Conservation (phyloP, 2,888 invertebrate species). For the Tuta absoluta region DNA sequence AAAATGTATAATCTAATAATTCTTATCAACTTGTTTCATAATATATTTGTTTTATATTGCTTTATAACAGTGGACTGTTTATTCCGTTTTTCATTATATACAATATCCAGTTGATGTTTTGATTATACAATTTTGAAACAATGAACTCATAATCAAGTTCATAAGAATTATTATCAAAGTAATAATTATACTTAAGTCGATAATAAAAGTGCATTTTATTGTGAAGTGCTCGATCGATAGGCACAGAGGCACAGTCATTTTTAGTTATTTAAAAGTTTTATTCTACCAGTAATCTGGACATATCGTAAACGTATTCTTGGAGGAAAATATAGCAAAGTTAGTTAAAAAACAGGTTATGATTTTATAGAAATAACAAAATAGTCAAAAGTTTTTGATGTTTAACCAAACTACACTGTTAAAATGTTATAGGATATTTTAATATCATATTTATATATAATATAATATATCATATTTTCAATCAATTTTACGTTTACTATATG, state of each 20-base stretch:
- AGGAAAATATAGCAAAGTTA: neutral
- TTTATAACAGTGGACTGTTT: neutral
- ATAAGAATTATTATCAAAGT: constrained; percentile 28
- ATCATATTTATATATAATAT: no score
- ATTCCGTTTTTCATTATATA: neutral
- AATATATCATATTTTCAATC: neutral
- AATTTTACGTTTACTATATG: constrained; percentile 40
- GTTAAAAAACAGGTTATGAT: no score
- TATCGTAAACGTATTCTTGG: constrained; percentile 10
- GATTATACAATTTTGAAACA: neutral
- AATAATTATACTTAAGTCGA: neutral
- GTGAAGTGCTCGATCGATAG: constrained; percentile 71
- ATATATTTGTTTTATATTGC: neutral
- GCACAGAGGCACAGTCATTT: constrained; percentile 75
- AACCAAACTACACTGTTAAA: no score
- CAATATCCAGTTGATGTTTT: no score
- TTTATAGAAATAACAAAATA: no score
- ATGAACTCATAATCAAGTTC: neutral
- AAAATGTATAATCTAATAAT: constrained; percentile 10
- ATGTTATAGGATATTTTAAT: no score
- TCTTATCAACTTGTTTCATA: constrained; percentile 10
- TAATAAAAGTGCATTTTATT: constrained; percentile 54
- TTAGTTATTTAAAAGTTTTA: constrained; percentile 24
- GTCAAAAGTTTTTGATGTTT: no score
- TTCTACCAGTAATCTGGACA: constrained; percentile 14